Base-by-base conservation (phyloP, 2,888 invertebrate species). In the Metellina segmentata region DNA sequence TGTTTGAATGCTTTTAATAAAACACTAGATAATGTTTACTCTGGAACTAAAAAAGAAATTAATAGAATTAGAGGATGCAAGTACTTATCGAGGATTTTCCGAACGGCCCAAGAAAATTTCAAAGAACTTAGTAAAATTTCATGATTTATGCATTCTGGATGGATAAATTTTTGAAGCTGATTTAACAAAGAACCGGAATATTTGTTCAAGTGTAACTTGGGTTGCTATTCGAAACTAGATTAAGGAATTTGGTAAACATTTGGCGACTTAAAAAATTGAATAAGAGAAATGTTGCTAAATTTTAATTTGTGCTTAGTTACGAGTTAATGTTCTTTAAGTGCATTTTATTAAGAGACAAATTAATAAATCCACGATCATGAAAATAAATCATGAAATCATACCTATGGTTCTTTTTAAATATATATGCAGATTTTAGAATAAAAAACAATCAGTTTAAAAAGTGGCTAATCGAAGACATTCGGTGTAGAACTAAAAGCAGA, bases 221-320 rank as follows among this genome's bases (percentile, higher is more conserved):
- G 34, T 75, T 75, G 49, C 13, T 75, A 75, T 74, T 74, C 34
- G 16, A 75, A 75, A 75, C n/a, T 48, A 48, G 48, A 34, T 51
- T 51, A 77, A 51, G 52, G 77, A 77, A 77, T 7, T 9, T 19
- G 52, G 8, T n/a, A 34, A 74, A 74, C 8, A 8, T 13, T 74
- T 0, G 34, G 34, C 34, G 34, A 34, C 8, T 20, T 8, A 9
- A 77, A 77, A 77, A 51, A 1, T n/a, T 19, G 19, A 51, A 51
- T 16, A 49, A 77, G 19, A 51, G n/a, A n/a, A n/a, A n/a, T n/a
- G n/a, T n/a, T 51, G 19, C n/a, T 52, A 6, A 77, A 77, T 77
- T 77, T 77, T n/a, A 19, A 77, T 77, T n/a, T 51, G 52, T 77
- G 52, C 8, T 77, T 77, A 8, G 77, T 19, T n/a, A n/a, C n/a